Evolutionary conservation across 2,113 vertebrate species (phyloP), one percentile per base, ranked within the genome.

Genomic region (Mormyrus iriodes): DNA sequence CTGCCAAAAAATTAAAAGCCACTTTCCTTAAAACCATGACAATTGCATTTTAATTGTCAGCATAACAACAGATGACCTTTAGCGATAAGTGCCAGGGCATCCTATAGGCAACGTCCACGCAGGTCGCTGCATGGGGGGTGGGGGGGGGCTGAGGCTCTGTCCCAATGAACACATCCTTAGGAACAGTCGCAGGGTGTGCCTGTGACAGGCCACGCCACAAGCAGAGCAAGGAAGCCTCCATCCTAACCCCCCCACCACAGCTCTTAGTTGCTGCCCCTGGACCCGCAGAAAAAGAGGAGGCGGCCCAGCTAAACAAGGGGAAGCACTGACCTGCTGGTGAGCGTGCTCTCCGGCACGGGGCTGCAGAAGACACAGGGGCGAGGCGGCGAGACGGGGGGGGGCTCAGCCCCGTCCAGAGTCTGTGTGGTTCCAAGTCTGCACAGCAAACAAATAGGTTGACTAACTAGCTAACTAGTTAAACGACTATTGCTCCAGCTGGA

Each of bases 331-430:
- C 87, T 79, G 46, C 17, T 7, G 48, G 1, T 3, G 21, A 35
- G 49, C 31, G 31, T 31, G 88, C 6, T 21, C 24, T 27, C 46
- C 65, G 21, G 1, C 15, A 24, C 19, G 65, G 8, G 1, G 21
- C 65, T 31, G 44, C 17, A 85, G 89, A 94, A 89, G 97, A 96
- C 76, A 96, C 91, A 88, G 97, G 97, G 91, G 94, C 95, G 61
- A 69, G 94, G 17, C 93, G 96, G 3, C 96, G 95, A 87, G 97
- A 96, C 46, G 97, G 93, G 24, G 96, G 97, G 46, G 94, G 91
- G 91, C 95, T 96, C 79, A 27, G 82, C 7, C 49, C 55, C 0
- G 48, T 39, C n/a, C 69, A 69, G 53, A 13, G 86, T 55, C 89
- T 86, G 8, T 5, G 76, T 31, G 84, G 88, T 3, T 51, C 76